Conservation (phyloP, 2,113 vertebrate genomes). For the Vulpes vulpes region DNA sequence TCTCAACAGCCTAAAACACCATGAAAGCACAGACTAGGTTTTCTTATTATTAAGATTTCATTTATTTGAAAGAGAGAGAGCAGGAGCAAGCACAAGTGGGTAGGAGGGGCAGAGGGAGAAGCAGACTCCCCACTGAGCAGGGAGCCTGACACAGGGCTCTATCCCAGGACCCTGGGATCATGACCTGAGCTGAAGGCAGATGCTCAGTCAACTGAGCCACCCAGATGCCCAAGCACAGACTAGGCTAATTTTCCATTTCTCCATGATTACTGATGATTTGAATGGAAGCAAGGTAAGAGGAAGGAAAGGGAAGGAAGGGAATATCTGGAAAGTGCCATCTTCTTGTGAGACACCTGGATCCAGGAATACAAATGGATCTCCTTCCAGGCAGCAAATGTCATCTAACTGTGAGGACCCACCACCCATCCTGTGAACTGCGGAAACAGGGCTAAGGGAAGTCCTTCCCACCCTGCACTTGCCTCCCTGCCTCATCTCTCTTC, state of each 20-base stretch:
- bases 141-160: background rate
- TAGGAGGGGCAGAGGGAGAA: background rate
- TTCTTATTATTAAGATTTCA: background rate
- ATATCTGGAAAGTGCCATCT: background rate
- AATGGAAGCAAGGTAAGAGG: background rate
- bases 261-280: rapidly evolving
- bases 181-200: background rate
- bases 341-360: background rate
- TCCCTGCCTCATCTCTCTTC: no score
- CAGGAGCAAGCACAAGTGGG: background rate
- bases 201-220: background rate
- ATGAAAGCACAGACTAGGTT: rapidly evolving
- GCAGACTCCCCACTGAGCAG: background rate
- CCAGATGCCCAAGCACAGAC: background rate
- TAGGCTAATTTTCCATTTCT: background rate
- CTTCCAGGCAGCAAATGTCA: background rate
- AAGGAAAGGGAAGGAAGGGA: background rate
- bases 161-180: background rate
- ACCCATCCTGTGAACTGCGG: no score
- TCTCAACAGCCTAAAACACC: background rate
- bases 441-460: no score
- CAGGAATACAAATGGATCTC: background rate
- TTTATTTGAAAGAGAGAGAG: background rate
- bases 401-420: background rate
- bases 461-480: no score